Conservation (phyloP, 2,797 vertebrate species). For the Alcedo quadribrachys region DNA sequence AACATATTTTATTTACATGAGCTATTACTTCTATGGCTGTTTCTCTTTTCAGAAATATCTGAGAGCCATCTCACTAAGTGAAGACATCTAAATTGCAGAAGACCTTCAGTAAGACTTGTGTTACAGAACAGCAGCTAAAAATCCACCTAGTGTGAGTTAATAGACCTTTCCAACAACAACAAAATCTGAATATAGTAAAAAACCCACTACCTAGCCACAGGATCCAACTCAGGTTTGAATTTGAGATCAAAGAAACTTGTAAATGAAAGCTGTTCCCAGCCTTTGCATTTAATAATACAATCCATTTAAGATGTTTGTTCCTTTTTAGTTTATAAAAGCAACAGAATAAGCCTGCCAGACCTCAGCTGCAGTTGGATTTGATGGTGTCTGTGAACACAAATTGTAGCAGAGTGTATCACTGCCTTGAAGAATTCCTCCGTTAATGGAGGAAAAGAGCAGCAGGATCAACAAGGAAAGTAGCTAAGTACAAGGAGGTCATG, state of each 20-base stretch:
- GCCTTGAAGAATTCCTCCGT: conserved; percentile 44
- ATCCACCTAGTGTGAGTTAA: not conserved
- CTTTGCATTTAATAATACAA: not conserved
- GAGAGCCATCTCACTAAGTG: not conserved
- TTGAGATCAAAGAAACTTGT: not conserved
- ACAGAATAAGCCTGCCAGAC: not conserved
- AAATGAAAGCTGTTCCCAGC: not conserved
- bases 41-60: not conserved
- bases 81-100: not conserved
- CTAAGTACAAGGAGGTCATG: conserved; percentile 61
- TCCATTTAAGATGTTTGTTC: not conserved
- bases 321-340: not conserved
- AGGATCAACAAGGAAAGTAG: conserved; percentile 60
- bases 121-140: not conserved
- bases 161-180: not conserved
- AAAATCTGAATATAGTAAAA: not conserved
- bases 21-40: not conserved
- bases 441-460: conserved; percentile 57
- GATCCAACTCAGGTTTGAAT: not conserved
- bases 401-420: not conserved
- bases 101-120: not conserved
- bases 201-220: not conserved
- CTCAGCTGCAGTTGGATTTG: not conserved
- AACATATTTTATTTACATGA: conserved; percentile 16
- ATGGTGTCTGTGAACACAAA: not conserved